These are phyloP conservation scores for Melipona quadrifasciata DNA, from an alignment of 1,140 invertebrate genomes.

Conservation along the genomic window DNA sequence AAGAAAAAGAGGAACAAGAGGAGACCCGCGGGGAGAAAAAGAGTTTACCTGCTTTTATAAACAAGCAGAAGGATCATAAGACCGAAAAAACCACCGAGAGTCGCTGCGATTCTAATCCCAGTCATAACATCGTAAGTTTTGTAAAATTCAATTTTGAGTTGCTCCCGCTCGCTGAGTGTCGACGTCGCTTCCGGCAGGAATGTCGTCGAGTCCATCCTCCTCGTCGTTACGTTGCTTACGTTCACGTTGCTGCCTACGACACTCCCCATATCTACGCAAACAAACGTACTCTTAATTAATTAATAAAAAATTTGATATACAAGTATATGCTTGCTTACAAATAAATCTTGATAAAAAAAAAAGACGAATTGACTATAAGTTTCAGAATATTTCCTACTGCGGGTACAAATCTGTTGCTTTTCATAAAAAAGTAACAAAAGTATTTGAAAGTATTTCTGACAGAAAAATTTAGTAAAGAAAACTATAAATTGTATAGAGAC, in stretches of 20 bases:
- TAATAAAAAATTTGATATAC: too few species aligned
- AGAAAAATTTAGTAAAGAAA: too few species aligned
- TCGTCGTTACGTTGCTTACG: slow-evolving; percentile 66
- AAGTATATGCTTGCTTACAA: not conserved
- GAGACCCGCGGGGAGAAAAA: not conserved
- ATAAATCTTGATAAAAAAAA: not conserved
- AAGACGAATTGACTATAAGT: not conserved
- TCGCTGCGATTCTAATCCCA: slow-evolving; percentile 92
- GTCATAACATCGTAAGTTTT: slow-evolving; percentile 96
- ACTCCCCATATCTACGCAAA: slow-evolving; percentile 75
- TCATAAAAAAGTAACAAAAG: not conserved
- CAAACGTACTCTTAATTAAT: not conserved
- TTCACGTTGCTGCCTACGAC: slow-evolving; percentile 72
- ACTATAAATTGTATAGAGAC: too few species aligned
- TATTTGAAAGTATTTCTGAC: too few species aligned
- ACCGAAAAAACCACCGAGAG: slow-evolving; percentile 93
- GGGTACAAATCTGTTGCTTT: not conserved
- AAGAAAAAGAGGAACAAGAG: not conserved
- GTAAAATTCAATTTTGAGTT: slow-evolving; percentile 90
- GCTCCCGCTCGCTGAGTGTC: slow-evolving; percentile 81
- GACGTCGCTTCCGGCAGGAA: slow-evolving; percentile 76
- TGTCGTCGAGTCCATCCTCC: slow-evolving; percentile 71
- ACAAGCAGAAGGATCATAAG: slow-evolving; percentile 93
- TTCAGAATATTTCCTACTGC: too few species aligned
- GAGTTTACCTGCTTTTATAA: slow-evolving; percentile 89